phyloP scores from a whole-genome alignment of 2,888 invertebrate genomes.

The Lagria hirta region DNA sequence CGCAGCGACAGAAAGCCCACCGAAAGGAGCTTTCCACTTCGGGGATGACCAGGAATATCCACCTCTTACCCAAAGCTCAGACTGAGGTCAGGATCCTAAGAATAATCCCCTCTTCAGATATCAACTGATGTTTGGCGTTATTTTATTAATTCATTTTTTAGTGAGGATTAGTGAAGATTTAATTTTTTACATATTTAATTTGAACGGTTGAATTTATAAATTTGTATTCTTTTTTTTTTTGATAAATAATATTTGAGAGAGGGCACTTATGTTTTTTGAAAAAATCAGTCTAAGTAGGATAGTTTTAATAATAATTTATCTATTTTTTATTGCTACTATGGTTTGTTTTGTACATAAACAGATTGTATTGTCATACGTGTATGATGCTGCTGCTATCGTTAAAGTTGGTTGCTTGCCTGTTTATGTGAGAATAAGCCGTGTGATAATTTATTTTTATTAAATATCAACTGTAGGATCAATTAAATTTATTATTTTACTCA shows the following conservation, averaged over 20 bases:
- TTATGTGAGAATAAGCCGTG: no score
- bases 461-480: no score
- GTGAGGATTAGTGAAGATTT: constrained; percentile 49
- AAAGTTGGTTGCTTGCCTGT: no score
- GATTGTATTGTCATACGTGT: no score
- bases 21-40: constrained; percentile 71
- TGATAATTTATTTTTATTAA: no score
- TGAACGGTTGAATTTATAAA: constrained; percentile 24
- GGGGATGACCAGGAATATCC: constrained; percentile 84
- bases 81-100: constrained; percentile 48
- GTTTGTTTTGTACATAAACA: no score
- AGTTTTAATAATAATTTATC: no score
- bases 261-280: neutral
- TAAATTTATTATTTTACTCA: constrained; percentile 8
- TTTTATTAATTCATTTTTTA: constrained; percentile 47
- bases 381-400: no score
- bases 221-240: constrained; percentile 1
- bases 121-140: constrained; percentile 45
- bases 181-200: constrained; percentile 46
- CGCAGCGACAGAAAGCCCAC: constrained; percentile 71
- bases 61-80: constrained; percentile 68
- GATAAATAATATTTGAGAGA: no score
- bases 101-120: constrained; percentile 27
- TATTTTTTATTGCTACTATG: no score
- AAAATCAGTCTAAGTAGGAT: no score